These are phyloP conservation scores for Pseudococcus longispinus DNA, from an alignment of 2,888 invertebrate genomes.

Conservation along the genomic window DNA sequence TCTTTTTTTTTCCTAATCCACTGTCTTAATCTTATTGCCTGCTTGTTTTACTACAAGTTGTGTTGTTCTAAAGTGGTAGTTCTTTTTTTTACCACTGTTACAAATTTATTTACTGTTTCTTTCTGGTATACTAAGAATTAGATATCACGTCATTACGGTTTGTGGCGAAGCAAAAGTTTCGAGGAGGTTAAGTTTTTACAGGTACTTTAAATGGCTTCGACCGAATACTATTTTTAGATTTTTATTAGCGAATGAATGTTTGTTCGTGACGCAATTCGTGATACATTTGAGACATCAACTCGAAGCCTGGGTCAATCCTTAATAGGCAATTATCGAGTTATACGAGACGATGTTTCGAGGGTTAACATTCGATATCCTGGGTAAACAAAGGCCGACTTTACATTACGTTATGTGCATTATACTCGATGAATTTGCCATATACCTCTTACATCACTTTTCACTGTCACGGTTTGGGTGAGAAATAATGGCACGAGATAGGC, in stretches of 20 bases:
- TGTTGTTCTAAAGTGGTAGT: neutral
- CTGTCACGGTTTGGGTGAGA: too few relatives aligned
- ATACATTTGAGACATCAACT: neutral
- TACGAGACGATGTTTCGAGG: neutral
- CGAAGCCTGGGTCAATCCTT: neutral
- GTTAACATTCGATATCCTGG: neutral
- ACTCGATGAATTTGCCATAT: too few relatives aligned
- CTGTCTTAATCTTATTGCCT: neutral
- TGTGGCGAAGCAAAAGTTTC: neutral
- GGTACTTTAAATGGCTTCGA: neutral
- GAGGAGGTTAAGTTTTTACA: neutral
- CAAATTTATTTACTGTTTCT: neutral
- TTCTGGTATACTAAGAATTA: neutral
- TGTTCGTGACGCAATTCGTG: neutral
- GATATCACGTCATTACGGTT: neutral
- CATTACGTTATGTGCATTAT: too few relatives aligned
- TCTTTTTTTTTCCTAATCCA: neutral
- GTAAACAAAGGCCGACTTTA: neutral
- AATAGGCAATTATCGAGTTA: neutral
- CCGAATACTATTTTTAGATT: neutral
- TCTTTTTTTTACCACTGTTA: neutral
- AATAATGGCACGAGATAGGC: too few relatives aligned
- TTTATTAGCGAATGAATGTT: neutral
- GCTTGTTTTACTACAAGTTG: neutral
- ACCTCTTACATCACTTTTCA: too few relatives aligned